Evolutionary conservation across 2,113 vertebrate species (phyloP).

Genomic region (Notarius lentiginosus): DNA sequence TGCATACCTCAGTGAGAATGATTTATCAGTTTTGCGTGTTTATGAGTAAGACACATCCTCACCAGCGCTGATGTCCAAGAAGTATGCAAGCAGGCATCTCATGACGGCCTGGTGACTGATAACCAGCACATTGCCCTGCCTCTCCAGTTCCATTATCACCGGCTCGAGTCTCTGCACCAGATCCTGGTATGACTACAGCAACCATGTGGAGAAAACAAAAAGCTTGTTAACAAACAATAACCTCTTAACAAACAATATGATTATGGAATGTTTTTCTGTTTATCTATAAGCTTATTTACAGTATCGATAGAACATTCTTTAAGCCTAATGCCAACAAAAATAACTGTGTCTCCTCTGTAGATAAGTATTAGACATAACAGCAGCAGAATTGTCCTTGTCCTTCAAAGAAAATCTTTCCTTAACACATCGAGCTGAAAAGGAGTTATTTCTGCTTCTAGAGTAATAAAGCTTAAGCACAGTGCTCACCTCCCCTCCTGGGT

Average conservation of each 20-base stretch:
- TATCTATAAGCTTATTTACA: not conserved
- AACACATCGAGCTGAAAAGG: not conserved
- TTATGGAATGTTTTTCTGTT: not conserved
- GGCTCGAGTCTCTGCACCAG: conserved; percentile 94
- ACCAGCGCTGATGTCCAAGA: conserved; percentile 95
- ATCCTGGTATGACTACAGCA: conserved; percentile 92
- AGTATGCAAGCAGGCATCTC: conserved; percentile 95
- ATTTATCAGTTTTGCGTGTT: not conserved
- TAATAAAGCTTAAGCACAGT: not conserved
- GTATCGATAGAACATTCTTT: not conserved
- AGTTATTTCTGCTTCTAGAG: not conserved
- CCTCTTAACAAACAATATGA: not conserved
- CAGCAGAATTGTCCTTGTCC: not conserved
- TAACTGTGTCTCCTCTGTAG: not conserved
- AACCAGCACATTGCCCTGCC: conserved; percentile 93
- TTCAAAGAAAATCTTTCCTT: not conserved
- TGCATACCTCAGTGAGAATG: not conserved
- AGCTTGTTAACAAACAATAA: too few relatives aligned
- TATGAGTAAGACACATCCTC: not conserved
- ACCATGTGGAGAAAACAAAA: not conserved
- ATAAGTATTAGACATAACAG: not conserved
- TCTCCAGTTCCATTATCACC: conserved; percentile 95
- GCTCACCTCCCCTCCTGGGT: conserved; percentile 88
- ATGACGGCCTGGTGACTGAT: conserved; percentile 96
- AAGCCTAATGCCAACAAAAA: not conserved